A percentile compares a stretch with the other conserved stretches of the same genome.
These are phyloP conservation scores for Oscheius sp. DNA, from an alignment of 1,140 invertebrate genomes.

Conservation along the genomic window DNA sequence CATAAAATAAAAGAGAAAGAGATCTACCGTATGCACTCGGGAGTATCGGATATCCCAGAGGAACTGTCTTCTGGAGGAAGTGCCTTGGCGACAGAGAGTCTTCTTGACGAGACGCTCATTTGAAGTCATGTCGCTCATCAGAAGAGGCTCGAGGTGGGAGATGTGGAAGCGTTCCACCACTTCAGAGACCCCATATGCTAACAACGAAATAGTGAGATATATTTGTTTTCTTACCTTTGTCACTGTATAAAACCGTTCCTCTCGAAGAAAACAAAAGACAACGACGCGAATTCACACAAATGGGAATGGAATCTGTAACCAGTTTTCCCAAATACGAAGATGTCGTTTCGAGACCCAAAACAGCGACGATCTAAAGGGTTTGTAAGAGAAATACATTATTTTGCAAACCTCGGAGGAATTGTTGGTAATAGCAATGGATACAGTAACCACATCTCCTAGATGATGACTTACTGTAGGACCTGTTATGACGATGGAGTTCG, in stretches of 20 bases:
- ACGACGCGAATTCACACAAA: neutral
- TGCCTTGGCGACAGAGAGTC: neutral
- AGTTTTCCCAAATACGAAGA: neutral
- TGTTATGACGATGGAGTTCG: neutral
- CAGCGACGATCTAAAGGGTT: neutral
- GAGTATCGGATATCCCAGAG: neutral
- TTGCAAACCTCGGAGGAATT: too few relatives aligned
- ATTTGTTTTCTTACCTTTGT: conserved; percentile 8
- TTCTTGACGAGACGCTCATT: neutral
- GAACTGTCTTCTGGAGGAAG: neutral
- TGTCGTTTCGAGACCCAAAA: neutral
- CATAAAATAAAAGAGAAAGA: neutral
- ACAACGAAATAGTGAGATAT: neutral
- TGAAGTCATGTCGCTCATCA: neutral
- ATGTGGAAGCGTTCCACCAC: neutral
- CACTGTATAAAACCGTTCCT: neutral
- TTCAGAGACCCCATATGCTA: neutral
- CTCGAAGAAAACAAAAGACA: neutral
- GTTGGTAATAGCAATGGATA: neutral
- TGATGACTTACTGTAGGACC: neutral
- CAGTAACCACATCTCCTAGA: neutral
- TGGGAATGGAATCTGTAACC: neutral
- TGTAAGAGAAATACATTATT: too few relatives aligned
- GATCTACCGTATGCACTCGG: neutral
- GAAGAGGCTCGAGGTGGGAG: neutral